Evolutionary conservation across 2,797 vertebrate species (phyloP).

Genomic region (Rhabdophis nuchalis): DNA sequence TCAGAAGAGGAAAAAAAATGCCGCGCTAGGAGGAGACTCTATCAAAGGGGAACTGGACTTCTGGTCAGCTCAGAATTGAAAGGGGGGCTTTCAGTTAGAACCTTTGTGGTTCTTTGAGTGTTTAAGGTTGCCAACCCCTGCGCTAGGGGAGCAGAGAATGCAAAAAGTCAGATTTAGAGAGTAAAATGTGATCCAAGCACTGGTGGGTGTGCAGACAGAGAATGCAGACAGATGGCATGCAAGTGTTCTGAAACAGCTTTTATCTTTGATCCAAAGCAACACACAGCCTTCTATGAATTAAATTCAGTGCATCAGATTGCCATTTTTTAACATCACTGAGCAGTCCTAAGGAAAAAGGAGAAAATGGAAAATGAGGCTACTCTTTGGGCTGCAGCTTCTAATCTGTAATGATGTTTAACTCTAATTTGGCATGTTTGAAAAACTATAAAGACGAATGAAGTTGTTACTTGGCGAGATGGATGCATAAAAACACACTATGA

Average conservation of each 20-base stretch:
- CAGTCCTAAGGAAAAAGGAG: neutral
- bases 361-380: neutral
- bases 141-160: too few relatives aligned
- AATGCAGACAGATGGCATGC: neutral
- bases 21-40: too few relatives aligned
- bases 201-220: neutral
- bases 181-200: neutral
- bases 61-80: too few relatives aligned
- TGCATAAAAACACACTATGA: constrained; percentile 5
- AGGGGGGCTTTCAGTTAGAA: too few relatives aligned
- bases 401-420: neutral
- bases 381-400: neutral
- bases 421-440: neutral
- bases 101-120: too few relatives aligned
- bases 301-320: neutral
- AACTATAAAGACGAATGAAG: neutral
- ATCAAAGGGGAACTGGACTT: too few relatives aligned
- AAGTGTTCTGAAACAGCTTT: neutral
- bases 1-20: too few relatives aligned
- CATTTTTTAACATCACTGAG: neutral
- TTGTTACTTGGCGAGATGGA: neutral
- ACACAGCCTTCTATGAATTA: neutral
- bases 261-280: neutral
- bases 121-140: too few relatives aligned
- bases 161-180: neutral